Evolutionary conservation across 2,797 vertebrate genomes (phyloP), one percentile per base, ranked within the genome.

Genomic region (Naso thynnoides): DNA sequence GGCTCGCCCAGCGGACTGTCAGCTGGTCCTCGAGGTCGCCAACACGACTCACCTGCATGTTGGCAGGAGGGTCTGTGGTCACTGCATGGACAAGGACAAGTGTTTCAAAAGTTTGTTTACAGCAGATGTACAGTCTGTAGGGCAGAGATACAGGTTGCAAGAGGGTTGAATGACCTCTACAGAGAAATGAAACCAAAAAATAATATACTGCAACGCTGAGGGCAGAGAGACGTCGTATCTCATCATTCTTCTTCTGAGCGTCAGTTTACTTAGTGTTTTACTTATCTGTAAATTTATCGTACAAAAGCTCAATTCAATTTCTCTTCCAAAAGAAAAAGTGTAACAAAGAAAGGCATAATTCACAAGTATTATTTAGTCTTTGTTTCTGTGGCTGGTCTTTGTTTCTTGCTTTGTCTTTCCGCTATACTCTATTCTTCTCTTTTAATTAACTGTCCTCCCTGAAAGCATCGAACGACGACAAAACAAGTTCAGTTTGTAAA

Each of bases 11-110:
- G 70, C 95, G 95, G 16, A 98, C 97, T 1, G 95, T 97, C 81
- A 99, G 94, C 92, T 99, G 97, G 91, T 99, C 97, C 70, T 97
- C 96, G 29, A 98, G 93, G 81, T 96, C 94, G 0, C 97, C 97
- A 0, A 98, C 95, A 0, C 96, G 94, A 89, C 93, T 97, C 89
- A 98, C 96, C 18, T 96, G 95, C 66, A 99, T 95, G 1, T 97
- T 95, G 0, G 93, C 87, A 0, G 97, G 97, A 0, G 97, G 96
- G 85, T 98, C 97, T 0, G 97, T 99, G 83, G 97, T 98, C 81
- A 98, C 97, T 98, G 85, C n/a, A 38, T 5, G 19, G 47, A 75
- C 47, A 69, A 47, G 33, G 33, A 39, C 19, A 73, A n/a, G 45
- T 9, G 10, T 47, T 68, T 7, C 9, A 31, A 48, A 26, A 11